These are phyloP conservation scores for Dreissena polymorpha DNA, from an alignment of 1,140 invertebrate species.

Conservation along the genomic window DNA sequence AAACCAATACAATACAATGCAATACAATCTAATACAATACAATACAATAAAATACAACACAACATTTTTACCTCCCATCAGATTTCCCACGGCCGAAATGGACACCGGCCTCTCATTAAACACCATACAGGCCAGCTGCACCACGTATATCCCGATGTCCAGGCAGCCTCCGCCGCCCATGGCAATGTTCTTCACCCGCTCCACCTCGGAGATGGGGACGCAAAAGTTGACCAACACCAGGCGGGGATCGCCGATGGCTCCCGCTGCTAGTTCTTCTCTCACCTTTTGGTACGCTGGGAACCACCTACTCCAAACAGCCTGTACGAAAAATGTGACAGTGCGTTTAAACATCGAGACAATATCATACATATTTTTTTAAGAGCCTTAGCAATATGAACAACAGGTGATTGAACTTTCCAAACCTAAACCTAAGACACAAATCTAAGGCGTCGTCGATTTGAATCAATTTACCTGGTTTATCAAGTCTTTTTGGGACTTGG, in stretches of 20 bases:
- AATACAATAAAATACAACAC: no score
- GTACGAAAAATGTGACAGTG: slow-evolving; percentile 2
- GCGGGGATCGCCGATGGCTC: slow-evolving; percentile 86
- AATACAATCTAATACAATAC: no score
- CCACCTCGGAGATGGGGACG: slow-evolving; percentile 81
- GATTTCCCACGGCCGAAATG: slow-evolving; percentile 82
- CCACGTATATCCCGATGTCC: slow-evolving; percentile 90
- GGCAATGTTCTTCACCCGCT: slow-evolving; percentile 82
- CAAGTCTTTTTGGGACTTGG: no score
- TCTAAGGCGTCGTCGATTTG: no score
- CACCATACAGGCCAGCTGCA: slow-evolving; percentile 88
- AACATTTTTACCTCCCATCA: slow-evolving; percentile 6
- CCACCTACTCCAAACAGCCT: slow-evolving; percentile 90
- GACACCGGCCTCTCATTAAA: slow-evolving; percentile 85
- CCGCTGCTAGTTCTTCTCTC: slow-evolving; percentile 83
- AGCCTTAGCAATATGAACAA: neutral
- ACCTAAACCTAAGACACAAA: neutral
- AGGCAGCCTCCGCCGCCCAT: slow-evolving; percentile 89
- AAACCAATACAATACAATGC: no score
- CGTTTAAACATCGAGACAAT: no score
- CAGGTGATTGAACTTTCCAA: neutral
- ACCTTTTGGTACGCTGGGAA: slow-evolving; percentile 86
- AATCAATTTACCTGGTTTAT: no score
- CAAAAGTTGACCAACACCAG: slow-evolving; percentile 86
- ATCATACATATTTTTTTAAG: neutral